Base-by-base conservation (phyloP, 2,113 vertebrate species). In the Triplophysa tibetana region DNA sequence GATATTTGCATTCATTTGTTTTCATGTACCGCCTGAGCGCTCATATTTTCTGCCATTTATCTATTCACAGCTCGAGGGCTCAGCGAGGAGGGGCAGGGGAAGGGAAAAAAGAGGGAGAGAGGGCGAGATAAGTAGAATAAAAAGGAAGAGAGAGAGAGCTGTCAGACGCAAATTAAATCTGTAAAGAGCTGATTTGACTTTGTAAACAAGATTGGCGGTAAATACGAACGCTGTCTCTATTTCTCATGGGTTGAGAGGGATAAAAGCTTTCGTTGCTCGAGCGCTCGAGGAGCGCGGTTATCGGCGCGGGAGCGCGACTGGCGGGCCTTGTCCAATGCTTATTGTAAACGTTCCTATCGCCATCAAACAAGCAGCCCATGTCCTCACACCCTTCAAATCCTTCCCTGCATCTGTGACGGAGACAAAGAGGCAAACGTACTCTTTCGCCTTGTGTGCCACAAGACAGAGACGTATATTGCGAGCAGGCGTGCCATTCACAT, bases 151-250 rank as follows among this genome's bases (percentile, higher is more conserved):
- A 75, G 77, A 83, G 69, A 54, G 62, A 85, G 86, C 84, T 85
- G 85, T 88, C 86, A 84, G 75, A 75, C 29, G 66, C 85, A 86
- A 89, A 92, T 90, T 83, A 87, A 88, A 90, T 90, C 82, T 89
- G 81, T 86, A 88, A 89, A 88, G 79, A 82, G 80, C 80, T 84
- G 88, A 87, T 90, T 90, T 87, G 84, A 89, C 89, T 90, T 90
- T 89, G 87, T 89, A 90, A 90, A 93, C 87, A 90, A 87, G 83
- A 87, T 81, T 81, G 82, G 23, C 43, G 75, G 74, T 87, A 90
- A 90, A 90, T 84, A 88, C 72, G 78, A 85, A 82, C 87, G 43
- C 45, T 45, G 78, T 72, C 48, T 75, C 73, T 81, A 62, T 68
- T 63, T 23, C 68, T 62, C 70, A 19, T 38, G 3, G 26, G 54